These are phyloP conservation scores for Mystacornis crossleyi DNA, from an alignment of 2,113 vertebrate species.

Conservation along the genomic window DNA sequence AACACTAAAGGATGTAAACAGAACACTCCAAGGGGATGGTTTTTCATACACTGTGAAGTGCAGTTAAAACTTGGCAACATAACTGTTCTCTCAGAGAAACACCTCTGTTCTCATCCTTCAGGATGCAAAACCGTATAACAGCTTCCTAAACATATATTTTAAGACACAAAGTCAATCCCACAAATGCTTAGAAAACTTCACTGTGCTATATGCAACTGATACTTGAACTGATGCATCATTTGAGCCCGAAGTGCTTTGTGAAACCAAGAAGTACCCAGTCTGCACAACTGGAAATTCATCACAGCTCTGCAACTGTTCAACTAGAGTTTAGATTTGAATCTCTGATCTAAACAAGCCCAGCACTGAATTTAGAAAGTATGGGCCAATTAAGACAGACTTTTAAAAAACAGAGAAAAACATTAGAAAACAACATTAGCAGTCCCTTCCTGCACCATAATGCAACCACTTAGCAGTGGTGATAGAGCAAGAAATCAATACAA, in stretches of 20 bases:
- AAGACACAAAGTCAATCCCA: neutral
- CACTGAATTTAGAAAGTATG: neutral
- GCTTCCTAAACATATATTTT: neutral
- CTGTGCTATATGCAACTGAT: neutral
- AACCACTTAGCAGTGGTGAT: neutral
- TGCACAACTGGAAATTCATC: neutral
- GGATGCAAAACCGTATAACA: neutral
- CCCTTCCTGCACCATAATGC: neutral
- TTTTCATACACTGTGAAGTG: neutral
- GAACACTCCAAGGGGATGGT: fast-evolving
- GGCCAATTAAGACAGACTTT: neutral
- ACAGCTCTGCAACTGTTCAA: neutral
- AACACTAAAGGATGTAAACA: neutral
- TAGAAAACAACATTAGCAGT: neutral
- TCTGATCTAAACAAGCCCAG: neutral
- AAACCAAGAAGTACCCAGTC: neutral
- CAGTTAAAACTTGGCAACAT: neutral
- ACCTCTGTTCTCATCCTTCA: neutral
- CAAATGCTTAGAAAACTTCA: neutral
- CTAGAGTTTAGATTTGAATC: neutral
- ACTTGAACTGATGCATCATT: fast-evolving
- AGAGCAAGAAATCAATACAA: constrained; percentile 45
- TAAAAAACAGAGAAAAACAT: neutral
- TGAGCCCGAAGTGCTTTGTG: neutral
- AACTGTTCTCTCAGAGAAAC: neutral